These are phyloP conservation scores for Cydia amplana DNA, from an alignment of 1,140 invertebrate genomes.

Conservation along the genomic window DNA sequence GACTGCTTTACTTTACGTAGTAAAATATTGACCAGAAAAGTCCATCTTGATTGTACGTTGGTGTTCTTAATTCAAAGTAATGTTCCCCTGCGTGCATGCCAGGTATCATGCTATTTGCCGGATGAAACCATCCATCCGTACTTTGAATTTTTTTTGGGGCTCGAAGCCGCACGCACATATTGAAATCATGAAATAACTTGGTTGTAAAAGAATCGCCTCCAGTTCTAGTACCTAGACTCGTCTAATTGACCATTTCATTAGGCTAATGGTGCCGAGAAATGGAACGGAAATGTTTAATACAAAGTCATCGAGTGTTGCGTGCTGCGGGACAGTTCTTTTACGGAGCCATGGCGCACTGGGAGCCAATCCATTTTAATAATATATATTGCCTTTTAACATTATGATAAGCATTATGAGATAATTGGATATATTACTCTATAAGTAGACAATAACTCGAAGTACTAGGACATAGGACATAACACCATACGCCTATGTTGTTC, in stretches of 20 bases:
- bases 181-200: too few species aligned
- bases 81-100: too few species aligned
- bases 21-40: not conserved
- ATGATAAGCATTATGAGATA: not conserved
- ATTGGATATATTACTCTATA: too few species aligned
- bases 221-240: not conserved
- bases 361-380: constrained; percentile 31
- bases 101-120: too few species aligned
- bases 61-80: too few species aligned
- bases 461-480: too few species aligned
- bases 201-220: not conserved
- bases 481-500: too few species aligned
- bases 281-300: constrained; percentile 31
- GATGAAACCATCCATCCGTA: too few species aligned
- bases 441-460: too few species aligned
- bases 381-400: constrained; percentile 12
- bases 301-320: constrained; percentile 28
- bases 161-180: too few species aligned
- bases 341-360: not conserved
- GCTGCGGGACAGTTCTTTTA: constrained; percentile 1
- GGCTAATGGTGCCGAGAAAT: constrained; percentile 18
- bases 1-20: not conserved
- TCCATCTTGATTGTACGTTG: too few species aligned
- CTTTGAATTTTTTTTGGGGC: too few species aligned
- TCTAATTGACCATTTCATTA: constrained; percentile 30